These are phyloP conservation scores for Temnothorax ravouxi DNA, from an alignment of 2,888 invertebrate genomes.

Conservation along the genomic window DNA sequence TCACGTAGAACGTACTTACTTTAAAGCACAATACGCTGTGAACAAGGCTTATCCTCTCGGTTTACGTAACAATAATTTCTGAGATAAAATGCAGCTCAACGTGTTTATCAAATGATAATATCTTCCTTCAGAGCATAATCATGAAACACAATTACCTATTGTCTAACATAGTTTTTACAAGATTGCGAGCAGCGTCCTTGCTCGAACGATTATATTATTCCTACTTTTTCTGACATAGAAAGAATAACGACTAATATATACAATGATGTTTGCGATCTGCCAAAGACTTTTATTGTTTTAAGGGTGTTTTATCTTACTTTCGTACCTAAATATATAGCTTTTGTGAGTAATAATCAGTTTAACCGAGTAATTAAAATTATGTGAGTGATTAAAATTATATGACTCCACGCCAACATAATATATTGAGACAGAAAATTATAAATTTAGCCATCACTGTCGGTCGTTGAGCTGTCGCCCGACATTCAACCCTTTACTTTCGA, in stretches of 20 bases:
- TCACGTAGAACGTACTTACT: slow-evolving; percentile 53
- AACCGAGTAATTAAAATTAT: not conserved
- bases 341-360: no score
- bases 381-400: not conserved
- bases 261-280: not conserved
- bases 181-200: not conserved
- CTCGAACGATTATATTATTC: not conserved
- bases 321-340: not conserved
- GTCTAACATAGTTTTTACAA: not conserved
- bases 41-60: slow-evolving; percentile 47
- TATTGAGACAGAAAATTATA: not conserved
- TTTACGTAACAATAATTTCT: slow-evolving; percentile 50
- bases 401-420: not conserved
- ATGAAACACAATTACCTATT: not conserved
- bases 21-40: slow-evolving; percentile 52
- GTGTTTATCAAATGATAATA: slow-evolving; percentile 39
- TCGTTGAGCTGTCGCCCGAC: slow-evolving; percentile 63
- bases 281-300: not conserved
- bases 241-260: not conserved
- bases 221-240: not conserved
- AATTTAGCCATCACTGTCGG: slow-evolving; percentile 53
- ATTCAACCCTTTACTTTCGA: slow-evolving; percentile 71
- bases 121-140: slow-evolving; percentile 18
- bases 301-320: not conserved
- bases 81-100: slow-evolving; percentile 40